Percentiles rank a stretch among this genome's conserved stretches.
phyloP scores from a whole-genome alignment of 2,888 invertebrate species.

The Rosalia funebris region DNA sequence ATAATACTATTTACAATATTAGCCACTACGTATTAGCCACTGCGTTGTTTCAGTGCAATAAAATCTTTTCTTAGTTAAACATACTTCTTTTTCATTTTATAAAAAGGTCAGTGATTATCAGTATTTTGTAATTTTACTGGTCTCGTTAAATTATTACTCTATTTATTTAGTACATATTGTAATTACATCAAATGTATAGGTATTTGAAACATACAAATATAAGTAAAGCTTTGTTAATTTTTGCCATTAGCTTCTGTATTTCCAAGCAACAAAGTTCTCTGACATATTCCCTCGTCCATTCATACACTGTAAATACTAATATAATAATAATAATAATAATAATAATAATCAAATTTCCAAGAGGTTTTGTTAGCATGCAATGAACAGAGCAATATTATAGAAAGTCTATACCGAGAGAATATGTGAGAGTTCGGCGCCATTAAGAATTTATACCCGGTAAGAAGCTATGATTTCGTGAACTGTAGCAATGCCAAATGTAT shows the following conservation, averaged over 20 bases:
- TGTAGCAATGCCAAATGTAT: conserved; percentile 65
- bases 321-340: conserved; percentile 1
- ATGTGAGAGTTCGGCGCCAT: conserved; percentile 3
- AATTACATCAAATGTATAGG: conserved; percentile 59
- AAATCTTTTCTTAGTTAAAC: conserved; percentile 36
- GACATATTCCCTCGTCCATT: conserved; percentile 4
- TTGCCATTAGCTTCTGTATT: conserved; percentile 48
- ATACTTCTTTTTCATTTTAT: conserved; percentile 30
- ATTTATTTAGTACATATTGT: conserved; percentile 61
- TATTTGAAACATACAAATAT: conserved; percentile 53
- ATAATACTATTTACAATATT: conserved; percentile 24
- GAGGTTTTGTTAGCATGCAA: neutral
- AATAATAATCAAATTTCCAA: conserved; percentile 20
- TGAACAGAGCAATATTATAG: conserved; percentile 3
- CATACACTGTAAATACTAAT: conserved; percentile 23
- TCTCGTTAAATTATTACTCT: conserved; percentile 58
- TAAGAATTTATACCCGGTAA: conserved; percentile 33
- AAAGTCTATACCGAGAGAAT: neutral
- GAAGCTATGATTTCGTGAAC: conserved; percentile 48
- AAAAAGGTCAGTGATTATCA: conserved; percentile 61
- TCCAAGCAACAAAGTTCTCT: conserved; percentile 19
- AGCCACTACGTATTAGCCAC: conserved; percentile 42
- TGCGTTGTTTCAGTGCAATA: conserved; percentile 58
- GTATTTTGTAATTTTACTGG: conserved; percentile 58
- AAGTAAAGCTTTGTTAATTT: conserved; percentile 52